Evolutionary conservation across 2,888 invertebrate species (phyloP), one percentile per base, ranked within the genome.

Genomic region (Agrotis segetum): DNA sequence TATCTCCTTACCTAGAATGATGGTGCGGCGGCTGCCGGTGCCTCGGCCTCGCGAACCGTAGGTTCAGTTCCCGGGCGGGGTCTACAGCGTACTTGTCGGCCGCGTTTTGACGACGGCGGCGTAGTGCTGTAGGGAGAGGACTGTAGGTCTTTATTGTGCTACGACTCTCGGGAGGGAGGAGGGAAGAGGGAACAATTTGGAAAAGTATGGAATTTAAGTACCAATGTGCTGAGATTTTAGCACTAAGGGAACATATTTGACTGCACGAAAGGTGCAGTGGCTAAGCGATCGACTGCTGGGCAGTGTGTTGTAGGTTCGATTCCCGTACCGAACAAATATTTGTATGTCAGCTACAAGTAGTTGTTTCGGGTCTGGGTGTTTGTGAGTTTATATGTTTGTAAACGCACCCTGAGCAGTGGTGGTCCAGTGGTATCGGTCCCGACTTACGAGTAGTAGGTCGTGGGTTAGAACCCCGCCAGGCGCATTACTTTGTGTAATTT

Each of bases 11-110:
- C 93, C 91, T 91, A 52, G 92, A 84, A 77, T 92, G 93, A 16
- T 92, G 89, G 44, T 89, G 89, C 70, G 95, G 91, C 85, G 96
- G 93, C 85, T 95, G 93, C 40, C 96, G 93, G 82, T 96, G 96
- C 74, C 97, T 88, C n/a, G 97, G 98, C 82, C 98, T 96, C 88
- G 97, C 97, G 96, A 98, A 98, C 76, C 98, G 96, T 87, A 98
- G 96, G 94, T 98, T 98, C 87, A 98, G 95, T 90, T 98, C 98
- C 87, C 95, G 92, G 76, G 98, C 97, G 77, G 98, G 98, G 95
- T 98, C 98, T 44, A 97, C 97, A 40, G 98, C 98, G 94, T 98
- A 98, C 94, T 99, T 99, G 79, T 98, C 98, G 71, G 96, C 96
- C 56, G 97, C 97, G 85, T 98, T 97, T 85, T 98, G 97, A 47